Evolutionary conservation across 2,888 invertebrate species (phyloP).

Genomic region (Leptinotarsa juncta): DNA sequence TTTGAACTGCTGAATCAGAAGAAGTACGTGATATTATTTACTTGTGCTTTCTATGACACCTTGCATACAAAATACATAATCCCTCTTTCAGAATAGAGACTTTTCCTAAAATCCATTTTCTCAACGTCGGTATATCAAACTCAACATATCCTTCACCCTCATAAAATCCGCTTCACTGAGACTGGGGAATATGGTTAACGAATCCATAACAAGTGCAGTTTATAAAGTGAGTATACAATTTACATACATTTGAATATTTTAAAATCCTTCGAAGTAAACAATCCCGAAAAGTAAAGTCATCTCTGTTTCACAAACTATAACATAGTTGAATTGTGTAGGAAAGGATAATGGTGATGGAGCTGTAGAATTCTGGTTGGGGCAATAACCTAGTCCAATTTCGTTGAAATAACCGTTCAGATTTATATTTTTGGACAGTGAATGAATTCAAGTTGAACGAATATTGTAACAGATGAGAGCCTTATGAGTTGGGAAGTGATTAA

Average conservation of each 20-base stretch:
- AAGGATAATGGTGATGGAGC: background rate
- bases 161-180: conserved; percentile 11
- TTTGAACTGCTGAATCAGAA: background rate
- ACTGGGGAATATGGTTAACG: conserved; percentile 1
- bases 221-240: conserved; percentile 7
- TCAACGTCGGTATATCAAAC: conserved; percentile 11
- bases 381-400: background rate
- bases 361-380: background rate
- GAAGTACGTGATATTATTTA: background rate
- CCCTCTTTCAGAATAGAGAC: background rate
- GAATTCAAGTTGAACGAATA: background rate
- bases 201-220: conserved; percentile 19
- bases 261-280: conserved; percentile 13
- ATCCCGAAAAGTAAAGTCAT: background rate
- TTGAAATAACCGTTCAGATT: background rate
- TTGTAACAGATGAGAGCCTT: too few species aligned
- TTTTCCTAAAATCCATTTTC: conserved; percentile 3
- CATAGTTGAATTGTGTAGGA: conserved; percentile 5
- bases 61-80: conserved; percentile 7
- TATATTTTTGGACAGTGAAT: background rate
- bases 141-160: conserved; percentile 14
- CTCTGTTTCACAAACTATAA: background rate
- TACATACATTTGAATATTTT: conserved; percentile 13
- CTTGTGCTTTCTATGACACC: background rate
- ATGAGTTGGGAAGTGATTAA: too few species aligned